phyloP scores from a whole-genome alignment of 2,888 invertebrate species.

The Trissoscelio sp. region DNA sequence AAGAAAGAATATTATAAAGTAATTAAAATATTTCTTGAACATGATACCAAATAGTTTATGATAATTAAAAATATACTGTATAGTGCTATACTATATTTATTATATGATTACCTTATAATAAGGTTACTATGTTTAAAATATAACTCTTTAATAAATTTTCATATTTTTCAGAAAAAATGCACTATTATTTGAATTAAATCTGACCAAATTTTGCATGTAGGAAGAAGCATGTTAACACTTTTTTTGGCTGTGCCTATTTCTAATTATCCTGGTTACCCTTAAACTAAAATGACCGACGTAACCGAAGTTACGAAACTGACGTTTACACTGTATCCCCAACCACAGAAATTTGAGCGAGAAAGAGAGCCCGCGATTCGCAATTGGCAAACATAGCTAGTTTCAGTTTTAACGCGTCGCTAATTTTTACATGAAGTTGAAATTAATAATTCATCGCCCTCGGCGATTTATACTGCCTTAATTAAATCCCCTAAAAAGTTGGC shows the following conservation, averaged over 20 bases:
- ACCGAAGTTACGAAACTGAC: constrained; percentile 72
- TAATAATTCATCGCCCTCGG: constrained; percentile 81
- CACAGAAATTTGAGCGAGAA: constrained; percentile 72
- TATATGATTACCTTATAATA: no score
- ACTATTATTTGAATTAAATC: no score
- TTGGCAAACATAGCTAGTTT: constrained; percentile 78
- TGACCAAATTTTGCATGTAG: background rate
- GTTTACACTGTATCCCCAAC: constrained; percentile 70
- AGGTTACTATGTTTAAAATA: no score
- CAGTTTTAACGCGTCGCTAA: constrained; percentile 80
- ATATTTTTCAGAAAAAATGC: no score
- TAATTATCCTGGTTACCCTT: background rate
- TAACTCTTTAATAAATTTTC: no score
- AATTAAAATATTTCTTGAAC: no score
- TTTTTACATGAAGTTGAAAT: constrained; percentile 82
- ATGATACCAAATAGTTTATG: no score
- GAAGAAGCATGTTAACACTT: background rate
- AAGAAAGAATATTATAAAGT: no score
- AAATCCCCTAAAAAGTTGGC: constrained; percentile 82
- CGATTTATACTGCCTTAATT: constrained; percentile 83
- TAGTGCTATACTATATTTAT: no score
- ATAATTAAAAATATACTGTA: no score
- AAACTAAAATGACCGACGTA: constrained; percentile 41
- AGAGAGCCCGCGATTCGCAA: constrained; percentile 63
- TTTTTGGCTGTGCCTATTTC: background rate